These are phyloP conservation scores for Uria aalge DNA, from an alignment of 2,113 vertebrate species.

Conservation along the genomic window DNA sequence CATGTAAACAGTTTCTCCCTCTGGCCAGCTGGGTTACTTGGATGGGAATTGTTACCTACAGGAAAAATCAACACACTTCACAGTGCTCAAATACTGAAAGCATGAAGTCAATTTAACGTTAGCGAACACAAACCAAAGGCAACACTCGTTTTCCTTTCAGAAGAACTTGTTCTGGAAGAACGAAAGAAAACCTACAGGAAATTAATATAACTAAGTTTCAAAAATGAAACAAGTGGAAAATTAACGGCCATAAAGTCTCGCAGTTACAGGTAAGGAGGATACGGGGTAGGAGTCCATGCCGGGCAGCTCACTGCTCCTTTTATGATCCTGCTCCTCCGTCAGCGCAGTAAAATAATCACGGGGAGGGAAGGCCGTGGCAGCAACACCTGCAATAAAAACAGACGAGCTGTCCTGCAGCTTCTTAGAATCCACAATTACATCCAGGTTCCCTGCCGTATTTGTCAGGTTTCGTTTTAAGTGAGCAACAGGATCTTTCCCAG, in stretches of 20 bases:
- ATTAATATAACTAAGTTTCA: not conserved
- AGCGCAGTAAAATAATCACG: not conserved
- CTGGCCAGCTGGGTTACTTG: not conserved
- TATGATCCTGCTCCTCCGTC: not conserved
- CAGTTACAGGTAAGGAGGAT: not conserved
- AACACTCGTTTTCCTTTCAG: not conserved
- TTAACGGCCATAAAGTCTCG: not conserved
- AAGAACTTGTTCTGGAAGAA: not conserved
- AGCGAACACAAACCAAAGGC: not conserved
- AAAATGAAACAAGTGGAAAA: not conserved
- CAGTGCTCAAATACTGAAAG: not conserved
- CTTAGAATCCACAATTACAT: not conserved
- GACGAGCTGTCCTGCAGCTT: not conserved
- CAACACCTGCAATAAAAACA: not conserved
- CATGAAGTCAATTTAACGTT: accelerated
- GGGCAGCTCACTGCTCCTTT: not conserved
- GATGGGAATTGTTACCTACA: not conserved
- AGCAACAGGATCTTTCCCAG: not conserved
- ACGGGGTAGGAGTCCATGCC: not conserved
- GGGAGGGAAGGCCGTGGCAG: not conserved
- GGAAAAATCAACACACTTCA: not conserved
- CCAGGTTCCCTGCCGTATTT: not conserved
- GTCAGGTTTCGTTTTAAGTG: not conserved
- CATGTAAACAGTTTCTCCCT: not conserved
- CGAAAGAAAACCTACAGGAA: not conserved